Conservation (phyloP, 2,797 vertebrate genomes). For the Heliangelus exortis region DNA sequence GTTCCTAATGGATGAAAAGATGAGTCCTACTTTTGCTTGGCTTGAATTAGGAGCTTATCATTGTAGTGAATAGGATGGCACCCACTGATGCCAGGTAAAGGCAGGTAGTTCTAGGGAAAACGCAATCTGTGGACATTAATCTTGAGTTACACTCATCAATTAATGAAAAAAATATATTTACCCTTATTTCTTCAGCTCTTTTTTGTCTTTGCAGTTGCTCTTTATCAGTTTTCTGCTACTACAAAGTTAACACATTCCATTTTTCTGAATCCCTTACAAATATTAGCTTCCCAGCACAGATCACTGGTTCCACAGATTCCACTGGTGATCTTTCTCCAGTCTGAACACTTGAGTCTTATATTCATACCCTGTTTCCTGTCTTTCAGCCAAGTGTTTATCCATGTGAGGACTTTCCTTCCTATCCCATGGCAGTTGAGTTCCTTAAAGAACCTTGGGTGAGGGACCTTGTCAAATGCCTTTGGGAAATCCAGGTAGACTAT, state of each 20-base stretch:
- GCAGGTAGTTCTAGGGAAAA: background rate
- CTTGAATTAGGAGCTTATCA: background rate
- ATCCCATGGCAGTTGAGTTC: constrained; percentile 32
- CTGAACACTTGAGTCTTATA: background rate
- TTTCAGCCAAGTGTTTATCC: constrained; percentile 40
- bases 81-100: background rate
- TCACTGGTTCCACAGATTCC: background rate
- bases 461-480: constrained; percentile 35
- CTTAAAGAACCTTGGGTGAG: constrained; percentile 41
- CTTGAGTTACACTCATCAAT: background rate
- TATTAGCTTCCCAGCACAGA: background rate
- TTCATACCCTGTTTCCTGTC: constrained; percentile 24
- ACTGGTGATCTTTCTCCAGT: background rate
- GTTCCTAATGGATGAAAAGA: background rate
- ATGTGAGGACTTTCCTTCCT: constrained; percentile 40
- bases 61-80: background rate
- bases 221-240: background rate
- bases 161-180: background rate
- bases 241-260: background rate
- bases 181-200: background rate
- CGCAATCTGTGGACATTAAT: background rate
- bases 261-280: background rate
- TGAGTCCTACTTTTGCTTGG: background rate
- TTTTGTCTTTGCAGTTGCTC: background rate
- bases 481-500: constrained; percentile 17